Evolutionary conservation across 2,113 vertebrate genomes (phyloP).

Genomic region (Malaclemys terrapin): DNA sequence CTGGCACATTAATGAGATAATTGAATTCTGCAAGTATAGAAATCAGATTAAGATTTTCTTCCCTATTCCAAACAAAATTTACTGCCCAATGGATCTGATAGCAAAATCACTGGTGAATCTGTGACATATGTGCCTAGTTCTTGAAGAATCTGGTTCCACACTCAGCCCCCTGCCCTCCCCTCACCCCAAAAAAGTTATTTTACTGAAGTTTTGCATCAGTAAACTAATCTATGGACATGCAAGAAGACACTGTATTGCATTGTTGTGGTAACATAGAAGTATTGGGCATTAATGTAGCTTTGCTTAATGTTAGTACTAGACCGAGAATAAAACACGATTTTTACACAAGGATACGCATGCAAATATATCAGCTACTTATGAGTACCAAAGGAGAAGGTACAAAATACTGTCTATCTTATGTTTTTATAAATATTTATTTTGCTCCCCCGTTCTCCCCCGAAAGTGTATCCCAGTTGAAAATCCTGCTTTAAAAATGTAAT

Average conservation of each 20-base stretch:
- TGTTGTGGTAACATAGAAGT: neutral
- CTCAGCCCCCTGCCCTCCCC: rapidly evolving
- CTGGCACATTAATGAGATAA: conserved; percentile 9
- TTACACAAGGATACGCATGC: conserved; percentile 14
- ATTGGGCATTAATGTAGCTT: neutral
- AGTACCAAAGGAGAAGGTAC: conserved; percentile 8
- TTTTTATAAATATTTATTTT: conserved; percentile 16
- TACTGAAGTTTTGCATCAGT: conserved; percentile 11
- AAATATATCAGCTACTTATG: conserved; percentile 16
- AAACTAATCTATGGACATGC: neutral
- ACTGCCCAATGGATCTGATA: neutral
- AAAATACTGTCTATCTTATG: neutral
- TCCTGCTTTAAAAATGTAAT: neutral
- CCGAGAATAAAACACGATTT: neutral
- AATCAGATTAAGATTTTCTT: conserved; percentile 10
- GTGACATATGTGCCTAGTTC: conserved; percentile 3
- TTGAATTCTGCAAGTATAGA: neutral
- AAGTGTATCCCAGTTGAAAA: conserved; percentile 8
- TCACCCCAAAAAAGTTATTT: conserved; percentile 5
- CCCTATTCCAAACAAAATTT: neutral
- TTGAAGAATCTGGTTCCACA: conserved; percentile 15
- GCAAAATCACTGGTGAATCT: neutral
- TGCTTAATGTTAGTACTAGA: neutral
- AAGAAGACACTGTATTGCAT: neutral
- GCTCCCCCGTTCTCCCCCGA: neutral